Evolutionary conservation across 1,140 invertebrate genomes (phyloP), one percentile per base, ranked within the genome.

Genomic region (Marisa cornuarietis): DNA sequence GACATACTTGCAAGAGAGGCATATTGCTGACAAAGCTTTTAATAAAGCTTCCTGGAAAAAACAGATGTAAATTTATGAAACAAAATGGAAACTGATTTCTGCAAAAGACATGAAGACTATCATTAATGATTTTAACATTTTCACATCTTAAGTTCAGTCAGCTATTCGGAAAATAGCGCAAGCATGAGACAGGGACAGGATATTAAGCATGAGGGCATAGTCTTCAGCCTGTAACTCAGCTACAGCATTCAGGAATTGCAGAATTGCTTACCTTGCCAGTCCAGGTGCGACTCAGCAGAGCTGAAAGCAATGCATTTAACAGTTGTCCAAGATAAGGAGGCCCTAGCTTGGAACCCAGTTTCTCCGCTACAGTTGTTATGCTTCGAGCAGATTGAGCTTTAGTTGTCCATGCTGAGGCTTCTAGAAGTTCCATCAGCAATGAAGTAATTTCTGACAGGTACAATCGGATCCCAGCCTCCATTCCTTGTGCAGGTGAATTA

Each of bases 321-420:
- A 97, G 91, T 22, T 90, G 90, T 83, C 94, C 93, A 52, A 95
- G 91, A 78, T 95, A 93, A 11, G 93, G 91, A 18, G 93, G 91
- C n/a, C 94, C 93, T 69, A 97, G 91, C 16, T 93, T 92, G 9
- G 91, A 86, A 0, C 95, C 94, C 31, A 96, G 88, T 86, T 95
- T 95, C 31, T 92, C 93, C 7, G 96, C 96, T 74, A 97, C 92
- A 0, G 95, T 95, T 72, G 94, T 93, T 83, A 97, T 94, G 42
- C 95, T 93, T 86, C 94, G 94, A 9, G 96, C 96, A 0, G 95
- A 95, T 93, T 95, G 96, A 11, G 95, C 94, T 92, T 97, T 97
- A 78, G 94, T 94, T 9, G 93, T 94, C 96, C 96, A 98, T 26
- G 95, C 96, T 73, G 94, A 93, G 24, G 96, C 96, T 78, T 95